Evolutionary conservation across 1,140 invertebrate genomes (phyloP).

Genomic region (Ganaspis sp.): DNA sequence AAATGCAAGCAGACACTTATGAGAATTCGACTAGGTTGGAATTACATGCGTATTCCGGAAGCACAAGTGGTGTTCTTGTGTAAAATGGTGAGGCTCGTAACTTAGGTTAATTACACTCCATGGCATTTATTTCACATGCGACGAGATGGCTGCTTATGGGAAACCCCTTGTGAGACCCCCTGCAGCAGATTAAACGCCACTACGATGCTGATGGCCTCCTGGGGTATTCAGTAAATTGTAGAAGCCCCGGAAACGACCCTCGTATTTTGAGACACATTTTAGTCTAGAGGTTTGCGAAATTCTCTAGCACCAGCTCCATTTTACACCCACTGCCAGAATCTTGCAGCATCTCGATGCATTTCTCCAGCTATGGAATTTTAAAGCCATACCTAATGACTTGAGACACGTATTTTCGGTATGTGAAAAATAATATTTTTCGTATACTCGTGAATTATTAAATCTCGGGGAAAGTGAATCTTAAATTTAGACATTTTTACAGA

Average conservation of each 20-base stretch:
- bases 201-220: slow-evolving; percentile 58
- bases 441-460: neutral
- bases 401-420: neutral
- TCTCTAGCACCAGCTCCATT: neutral
- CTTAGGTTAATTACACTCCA: slow-evolving; percentile 59
- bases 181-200: slow-evolving; percentile 61
- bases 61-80: neutral
- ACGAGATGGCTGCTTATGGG: slow-evolving; percentile 28
- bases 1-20: slow-evolving; percentile 12
- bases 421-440: too few species aligned
- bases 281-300: neutral
- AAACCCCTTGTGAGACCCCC: slow-evolving; percentile 44
- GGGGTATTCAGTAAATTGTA: slow-evolving; percentile 56
- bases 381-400: neutral
- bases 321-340: neutral
- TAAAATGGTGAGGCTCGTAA: slow-evolving; percentile 33
- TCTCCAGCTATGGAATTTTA: neutral
- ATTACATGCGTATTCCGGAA: neutral
- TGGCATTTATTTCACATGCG: slow-evolving; percentile 51
- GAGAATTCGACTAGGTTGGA: neutral
- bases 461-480: too few species aligned
- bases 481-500: too few species aligned
- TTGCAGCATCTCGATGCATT: neutral
- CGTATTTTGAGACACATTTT: slow-evolving; percentile 45
- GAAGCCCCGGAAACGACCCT: slow-evolving; percentile 55